These are phyloP conservation scores for Autographa pulchrina DNA, from an alignment of 2,888 invertebrate genomes.

Conservation along the genomic window DNA sequence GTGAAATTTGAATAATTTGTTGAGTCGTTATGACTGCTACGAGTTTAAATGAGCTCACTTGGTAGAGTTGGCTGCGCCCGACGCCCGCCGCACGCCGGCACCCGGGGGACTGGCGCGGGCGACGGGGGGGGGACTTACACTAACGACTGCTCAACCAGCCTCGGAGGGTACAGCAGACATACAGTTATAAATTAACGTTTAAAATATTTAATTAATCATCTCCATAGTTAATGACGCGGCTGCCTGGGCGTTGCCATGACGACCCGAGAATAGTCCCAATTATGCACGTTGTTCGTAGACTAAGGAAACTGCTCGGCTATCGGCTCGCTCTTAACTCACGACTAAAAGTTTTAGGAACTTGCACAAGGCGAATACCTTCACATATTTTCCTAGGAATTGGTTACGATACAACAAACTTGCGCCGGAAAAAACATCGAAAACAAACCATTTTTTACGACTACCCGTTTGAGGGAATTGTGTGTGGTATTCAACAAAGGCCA, in stretches of 20 bases:
- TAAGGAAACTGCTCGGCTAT: not conserved
- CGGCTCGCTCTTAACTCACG: slow-evolving; percentile 17
- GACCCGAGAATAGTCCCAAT: slow-evolving; percentile 15
- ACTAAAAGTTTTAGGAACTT: slow-evolving; percentile 17
- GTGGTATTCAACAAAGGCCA: slow-evolving; percentile 6
- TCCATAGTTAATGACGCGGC: slow-evolving; percentile 46
- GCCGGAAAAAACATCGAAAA: slow-evolving; percentile 39
- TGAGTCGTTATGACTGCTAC: slow-evolving; percentile 45
- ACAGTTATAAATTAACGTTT: slow-evolving; percentile 48
- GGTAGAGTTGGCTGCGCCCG: slow-evolving; percentile 26
- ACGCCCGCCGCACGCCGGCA: slow-evolving; percentile 15
- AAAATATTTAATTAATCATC: slow-evolving; percentile 56
- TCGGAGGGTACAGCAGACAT: slow-evolving; percentile 17
- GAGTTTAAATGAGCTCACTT: slow-evolving; percentile 48
- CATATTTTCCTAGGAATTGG: slow-evolving; percentile 29
- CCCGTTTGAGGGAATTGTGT: not conserved
- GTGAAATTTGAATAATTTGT: slow-evolving; percentile 63
- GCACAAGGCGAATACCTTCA: slow-evolving; percentile 12
- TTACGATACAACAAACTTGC: slow-evolving; percentile 27
- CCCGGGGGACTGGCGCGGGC: not conserved
- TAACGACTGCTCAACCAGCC: slow-evolving; percentile 16
- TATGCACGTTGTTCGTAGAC: not conserved
- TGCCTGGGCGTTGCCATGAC: slow-evolving; percentile 37
- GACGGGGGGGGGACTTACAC: slow-evolving; percentile 3
- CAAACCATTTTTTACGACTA: slow-evolving; percentile 42